Evolutionary conservation across 92 coral and sea anemone species (phyloP).

Genomic region (Porites rus): DNA sequence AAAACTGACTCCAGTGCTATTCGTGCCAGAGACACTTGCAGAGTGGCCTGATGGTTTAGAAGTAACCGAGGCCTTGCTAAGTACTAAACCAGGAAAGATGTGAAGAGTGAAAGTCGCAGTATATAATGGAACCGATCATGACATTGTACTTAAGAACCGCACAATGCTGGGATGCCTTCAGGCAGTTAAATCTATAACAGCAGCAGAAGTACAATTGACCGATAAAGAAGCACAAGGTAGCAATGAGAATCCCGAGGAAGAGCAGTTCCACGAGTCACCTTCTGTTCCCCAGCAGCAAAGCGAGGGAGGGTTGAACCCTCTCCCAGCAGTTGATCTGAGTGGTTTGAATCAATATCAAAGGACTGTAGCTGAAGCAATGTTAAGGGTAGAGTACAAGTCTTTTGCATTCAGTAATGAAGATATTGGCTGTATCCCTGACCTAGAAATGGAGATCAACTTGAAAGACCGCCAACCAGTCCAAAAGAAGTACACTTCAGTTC

Average conservation of each 20-base stretch:
- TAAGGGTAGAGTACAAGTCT: conserved; percentile 56
- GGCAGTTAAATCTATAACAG: conserved; percentile 33
- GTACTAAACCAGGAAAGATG: conserved; percentile 51
- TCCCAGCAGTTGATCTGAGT: conserved; percentile 42
- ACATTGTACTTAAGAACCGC: too few species aligned
- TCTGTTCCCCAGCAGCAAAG: too few species aligned
- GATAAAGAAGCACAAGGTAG: too few species aligned
- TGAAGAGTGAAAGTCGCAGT: conserved; percentile 42
- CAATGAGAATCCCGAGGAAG: too few species aligned
- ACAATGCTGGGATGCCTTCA: conserved; percentile 2
- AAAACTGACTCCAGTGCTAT: conserved; percentile 29
- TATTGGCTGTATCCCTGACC: conserved; percentile 54
- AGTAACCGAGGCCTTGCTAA: conserved; percentile 37
- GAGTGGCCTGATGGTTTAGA: conserved; percentile 62
- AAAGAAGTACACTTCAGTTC: conserved; percentile 38
- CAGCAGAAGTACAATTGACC: too few species aligned
- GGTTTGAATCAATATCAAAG: background rate
- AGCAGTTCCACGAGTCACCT: too few species aligned
- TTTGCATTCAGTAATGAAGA: conserved; percentile 55
- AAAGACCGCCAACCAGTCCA: conserved; percentile 36
- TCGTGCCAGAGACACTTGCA: conserved; percentile 42
- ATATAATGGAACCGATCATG: conserved; percentile 31
- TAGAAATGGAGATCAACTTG: conserved; percentile 41
- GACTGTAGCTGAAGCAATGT: conserved; percentile 9
- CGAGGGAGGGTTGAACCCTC: background rate